phyloP scores from a whole-genome alignment of 2,797 vertebrate genomes.

The Typhlichthys subterraneus region DNA sequence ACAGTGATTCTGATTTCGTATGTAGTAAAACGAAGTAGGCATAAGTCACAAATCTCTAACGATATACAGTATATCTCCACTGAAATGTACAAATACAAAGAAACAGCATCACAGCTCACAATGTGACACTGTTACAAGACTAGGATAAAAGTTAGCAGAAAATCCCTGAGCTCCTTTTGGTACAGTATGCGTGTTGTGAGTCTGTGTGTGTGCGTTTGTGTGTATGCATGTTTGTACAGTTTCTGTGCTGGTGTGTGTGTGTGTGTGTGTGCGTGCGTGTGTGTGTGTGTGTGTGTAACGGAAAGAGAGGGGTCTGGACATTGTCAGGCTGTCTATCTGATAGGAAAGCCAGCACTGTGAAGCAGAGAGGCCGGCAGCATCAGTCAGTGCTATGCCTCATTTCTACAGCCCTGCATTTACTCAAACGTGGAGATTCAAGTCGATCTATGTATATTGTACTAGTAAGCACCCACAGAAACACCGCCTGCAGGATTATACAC shows the following conservation, averaged over 20 bases:
- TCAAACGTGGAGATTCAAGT: conserved; percentile 51
- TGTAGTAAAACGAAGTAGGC: conserved; percentile 17
- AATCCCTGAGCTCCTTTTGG: conserved; percentile 35
- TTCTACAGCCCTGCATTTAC: conserved; percentile 76
- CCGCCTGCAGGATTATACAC: conserved; percentile 37
- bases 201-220: not conserved
- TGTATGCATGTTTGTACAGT: conserved; percentile 1
- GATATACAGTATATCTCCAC: conserved; percentile 1
- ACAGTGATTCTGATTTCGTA: not conserved
- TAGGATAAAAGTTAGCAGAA: conserved; percentile 53
- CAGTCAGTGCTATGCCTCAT: conserved; percentile 77
- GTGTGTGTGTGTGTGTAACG: conserved; percentile 44
- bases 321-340: conserved; percentile 83
- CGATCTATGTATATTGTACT: conserved; percentile 38
- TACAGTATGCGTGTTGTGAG: not conserved
- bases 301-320: conserved; percentile 79
- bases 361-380: conserved; percentile 77
- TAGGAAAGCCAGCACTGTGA: conserved; percentile 73
- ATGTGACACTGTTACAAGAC: conserved; percentile 39
- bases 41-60: conserved; percentile 15
- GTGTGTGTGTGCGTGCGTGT: not conserved
- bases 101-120: conserved; percentile 34
- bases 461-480: conserved; percentile 48
- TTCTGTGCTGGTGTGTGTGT: not conserved
- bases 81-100: conserved; percentile 16